A percentile compares a stretch with the other conserved stretches of the same genome.
phyloP scores from a whole-genome alignment of 1,140 invertebrate species.

The Brachionus angularis region DNA sequence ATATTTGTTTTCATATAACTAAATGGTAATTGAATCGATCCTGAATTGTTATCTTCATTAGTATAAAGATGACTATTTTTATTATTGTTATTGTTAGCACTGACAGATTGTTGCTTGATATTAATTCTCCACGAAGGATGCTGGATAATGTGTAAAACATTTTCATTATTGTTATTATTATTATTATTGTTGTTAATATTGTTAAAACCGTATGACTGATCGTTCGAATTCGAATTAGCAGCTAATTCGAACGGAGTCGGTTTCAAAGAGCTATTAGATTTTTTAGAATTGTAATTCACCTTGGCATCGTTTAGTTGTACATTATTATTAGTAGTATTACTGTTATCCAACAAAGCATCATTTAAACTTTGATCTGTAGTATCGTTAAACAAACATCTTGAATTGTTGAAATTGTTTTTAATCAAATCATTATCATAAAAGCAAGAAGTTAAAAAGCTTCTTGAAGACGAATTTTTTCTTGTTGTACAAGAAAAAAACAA shows the following conservation, averaged over 20 bases:
- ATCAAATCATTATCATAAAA: constrained; percentile 23
- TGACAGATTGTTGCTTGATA: constrained; percentile 24
- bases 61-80: not conserved
- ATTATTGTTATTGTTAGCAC: not conserved
- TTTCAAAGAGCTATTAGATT: too few relatives aligned
- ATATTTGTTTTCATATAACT: constrained; percentile 40
- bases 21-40: constrained; percentile 14
- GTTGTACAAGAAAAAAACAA: constrained; percentile 10
- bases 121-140: constrained; percentile 44
- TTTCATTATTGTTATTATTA: constrained; percentile 2
- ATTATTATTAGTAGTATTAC: too few relatives aligned
- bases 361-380: constrained; percentile 29
- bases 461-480: too few relatives aligned
- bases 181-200: not conserved
- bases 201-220: not conserved
- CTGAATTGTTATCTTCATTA: constrained; percentile 1
- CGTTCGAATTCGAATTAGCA: not conserved
- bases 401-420: not conserved
- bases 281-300: too few relatives aligned
- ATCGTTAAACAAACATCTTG: constrained; percentile 3
- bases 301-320: too few relatives aligned
- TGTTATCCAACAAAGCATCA: constrained; percentile 18
- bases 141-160: constrained; percentile 38
- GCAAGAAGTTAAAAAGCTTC: not conserved
- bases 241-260: not conserved